phyloP scores from a whole-genome alignment of 2,888 invertebrate species.

The Drosophila niveifrons region DNA sequence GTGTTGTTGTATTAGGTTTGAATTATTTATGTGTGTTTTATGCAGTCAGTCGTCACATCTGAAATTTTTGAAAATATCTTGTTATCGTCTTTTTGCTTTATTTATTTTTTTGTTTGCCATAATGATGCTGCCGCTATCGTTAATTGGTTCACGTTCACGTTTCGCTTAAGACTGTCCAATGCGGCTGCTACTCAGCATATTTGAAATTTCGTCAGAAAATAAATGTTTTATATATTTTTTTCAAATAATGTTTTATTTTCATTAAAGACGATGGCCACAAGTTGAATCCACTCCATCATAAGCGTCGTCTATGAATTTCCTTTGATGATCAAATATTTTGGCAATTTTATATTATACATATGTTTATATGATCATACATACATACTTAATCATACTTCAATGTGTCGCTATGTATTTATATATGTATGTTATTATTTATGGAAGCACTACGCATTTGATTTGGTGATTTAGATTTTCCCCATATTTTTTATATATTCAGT shows the following conservation, averaged over 20 bases:
- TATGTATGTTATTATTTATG: slow-evolving; percentile 61
- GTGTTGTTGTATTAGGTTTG: slow-evolving; percentile 50
- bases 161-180: slow-evolving; percentile 63
- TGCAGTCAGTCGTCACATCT: slow-evolving; percentile 61
- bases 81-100: slow-evolving; percentile 16
- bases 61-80: slow-evolving; percentile 24
- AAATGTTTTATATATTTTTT: slow-evolving; percentile 49
- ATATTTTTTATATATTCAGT: slow-evolving; percentile 31
- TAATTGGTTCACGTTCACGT: slow-evolving; percentile 74
- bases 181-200: slow-evolving; percentile 25
- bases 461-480: slow-evolving; percentile 52
- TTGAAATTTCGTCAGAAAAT: slow-evolving; percentile 70
- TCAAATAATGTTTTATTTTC: slow-evolving; percentile 47
- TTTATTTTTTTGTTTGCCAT: slow-evolving; percentile 17
- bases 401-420: slow-evolving; percentile 9
- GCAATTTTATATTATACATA: slow-evolving; percentile 27
- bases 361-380: slow-evolving; percentile 11
- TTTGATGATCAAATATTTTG: slow-evolving; percentile 67
- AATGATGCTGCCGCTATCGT: slow-evolving; percentile 37
- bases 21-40: slow-evolving; percentile 69
- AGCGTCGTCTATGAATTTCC: slow-evolving; percentile 69
- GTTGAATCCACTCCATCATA: slow-evolving; percentile 70
- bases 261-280: slow-evolving; percentile 67
- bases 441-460: slow-evolving; percentile 64
- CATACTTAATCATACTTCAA: not conserved